Evolutionary conservation across 2,888 invertebrate species (phyloP), one percentile per base, ranked within the genome.

Genomic region (Drosophila austrosaltans): DNA sequence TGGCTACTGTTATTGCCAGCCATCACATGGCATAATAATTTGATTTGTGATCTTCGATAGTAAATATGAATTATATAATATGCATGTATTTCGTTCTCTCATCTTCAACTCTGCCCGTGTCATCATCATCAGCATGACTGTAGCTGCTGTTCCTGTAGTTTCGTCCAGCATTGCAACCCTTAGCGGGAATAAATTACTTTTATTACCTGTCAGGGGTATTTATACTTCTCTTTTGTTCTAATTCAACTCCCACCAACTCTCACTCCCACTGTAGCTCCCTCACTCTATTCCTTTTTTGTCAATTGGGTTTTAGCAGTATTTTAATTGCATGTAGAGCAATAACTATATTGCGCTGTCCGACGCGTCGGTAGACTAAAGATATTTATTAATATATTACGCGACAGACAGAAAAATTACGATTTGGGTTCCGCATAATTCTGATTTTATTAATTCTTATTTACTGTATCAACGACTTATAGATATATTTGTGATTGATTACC

Each of bases 41-140:
- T 91, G 91, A 91, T 91, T 91, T 91, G 91, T 91, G 91, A 91
- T 90, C 85, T 91, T 90, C 81, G 90, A 91, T 91, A 90, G 81
- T 79, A 82, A 82, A 87, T 78, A 89, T 91, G 89, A 91, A 89
- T 90, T 90, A 91, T 91, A 86, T 77, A 82, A 87, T 73, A 71
- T 84, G 66, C 69, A 53, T 79, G 63, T 75, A 67, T 72, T 53
- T 68, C 59, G 63, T 74, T 56, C 57, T 53, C 60, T 48, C 53
- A 36, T 16, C 25, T 59, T 20, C 53, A 25, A 25, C 25, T 66
- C 22, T 48, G 30, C 25, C 20, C 63, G 86, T 83, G 83, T 87
- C 89, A 89, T 79, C 78, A 86, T 87, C 90, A 89, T 89, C 89
- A 83, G 74, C 89, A 81, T 88, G 70, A 86, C 78, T 74, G 84